Evolutionary conservation across 2,113 vertebrate species (phyloP).

Genomic region (Theristicus caerulescens): DNA sequence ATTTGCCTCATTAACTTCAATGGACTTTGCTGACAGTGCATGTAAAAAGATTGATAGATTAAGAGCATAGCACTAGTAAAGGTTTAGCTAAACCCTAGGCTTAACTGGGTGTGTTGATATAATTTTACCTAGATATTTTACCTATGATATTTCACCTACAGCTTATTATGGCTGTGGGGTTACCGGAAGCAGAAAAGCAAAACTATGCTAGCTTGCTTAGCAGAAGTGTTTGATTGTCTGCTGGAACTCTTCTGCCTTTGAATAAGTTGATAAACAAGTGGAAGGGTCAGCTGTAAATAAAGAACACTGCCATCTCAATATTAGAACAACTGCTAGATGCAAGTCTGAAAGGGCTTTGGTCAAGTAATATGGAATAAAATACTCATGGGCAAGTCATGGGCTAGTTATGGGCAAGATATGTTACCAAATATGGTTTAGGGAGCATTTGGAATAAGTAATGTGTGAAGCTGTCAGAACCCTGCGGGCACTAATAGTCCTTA

Average conservation of each 20-base stretch:
- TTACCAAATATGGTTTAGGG: not conserved
- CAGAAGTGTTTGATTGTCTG: not conserved
- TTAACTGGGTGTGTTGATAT: not conserved
- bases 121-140: not conserved
- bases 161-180: not conserved
- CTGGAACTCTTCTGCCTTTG: not conserved
- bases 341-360: not conserved
- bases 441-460: not conserved
- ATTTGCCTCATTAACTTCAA: conserved; percentile 32
- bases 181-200: not conserved
- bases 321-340: not conserved
- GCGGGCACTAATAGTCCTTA: not conserved
- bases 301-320: not conserved
- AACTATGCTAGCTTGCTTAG: not conserved
- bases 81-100: not conserved
- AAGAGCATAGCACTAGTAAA: not conserved
- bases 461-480: not conserved
- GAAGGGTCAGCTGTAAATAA: not conserved
- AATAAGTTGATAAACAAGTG: not conserved
- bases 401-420: not conserved
- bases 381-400: not conserved
- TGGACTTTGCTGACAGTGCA: not conserved
- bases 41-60: not conserved
- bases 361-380: not conserved
- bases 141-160: not conserved